Evolutionary conservation across 2,113 vertebrate species (phyloP).

Genomic region (Mesitornis unicolor): DNA sequence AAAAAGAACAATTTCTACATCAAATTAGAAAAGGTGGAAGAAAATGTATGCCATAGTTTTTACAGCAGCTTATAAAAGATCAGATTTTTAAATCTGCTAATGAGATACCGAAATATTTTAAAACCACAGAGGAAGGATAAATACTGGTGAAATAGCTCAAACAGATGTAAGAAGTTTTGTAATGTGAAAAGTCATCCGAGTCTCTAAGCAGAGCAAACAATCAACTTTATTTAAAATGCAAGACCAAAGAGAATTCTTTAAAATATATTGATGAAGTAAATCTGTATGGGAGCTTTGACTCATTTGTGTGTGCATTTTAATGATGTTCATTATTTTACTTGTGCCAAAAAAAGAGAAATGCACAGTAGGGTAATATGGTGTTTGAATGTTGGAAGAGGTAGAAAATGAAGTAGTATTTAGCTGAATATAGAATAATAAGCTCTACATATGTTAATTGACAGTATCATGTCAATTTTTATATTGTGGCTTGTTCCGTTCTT

Average conservation of each 20-base stretch:
- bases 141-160: neutral
- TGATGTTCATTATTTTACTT: neutral
- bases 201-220: neutral
- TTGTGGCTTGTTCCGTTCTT: neutral
- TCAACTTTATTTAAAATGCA: neutral
- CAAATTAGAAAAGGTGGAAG: neutral
- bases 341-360: neutral
- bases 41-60: neutral
- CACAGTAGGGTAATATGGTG: neutral
- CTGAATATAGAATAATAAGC: neutral
- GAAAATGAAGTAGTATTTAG: neutral
- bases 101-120: neutral
- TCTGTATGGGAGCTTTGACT: neutral
- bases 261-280: neutral
- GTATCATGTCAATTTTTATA: neutral
- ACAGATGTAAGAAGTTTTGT: neutral
- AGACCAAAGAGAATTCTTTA: neutral
- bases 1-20: neutral
- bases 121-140: neutral
- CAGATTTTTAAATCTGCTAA: neutral
- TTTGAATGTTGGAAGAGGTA: neutral
- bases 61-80: neutral
- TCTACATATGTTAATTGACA: neutral
- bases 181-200: neutral
- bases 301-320: neutral